Conservation (phyloP, 2,888 invertebrate genomes). For the Eristalis arbustorum region DNA sequence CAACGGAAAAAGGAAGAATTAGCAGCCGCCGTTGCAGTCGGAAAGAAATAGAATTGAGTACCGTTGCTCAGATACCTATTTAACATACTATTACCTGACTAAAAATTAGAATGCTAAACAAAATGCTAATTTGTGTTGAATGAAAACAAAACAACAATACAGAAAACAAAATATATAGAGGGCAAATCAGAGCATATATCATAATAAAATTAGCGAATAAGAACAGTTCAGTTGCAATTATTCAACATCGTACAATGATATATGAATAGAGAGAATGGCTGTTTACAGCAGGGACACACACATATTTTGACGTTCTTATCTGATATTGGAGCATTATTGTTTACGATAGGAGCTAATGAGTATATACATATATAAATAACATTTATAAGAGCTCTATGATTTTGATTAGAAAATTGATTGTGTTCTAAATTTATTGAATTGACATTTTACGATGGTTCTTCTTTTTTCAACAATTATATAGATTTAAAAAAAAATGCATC, state of each 20-base stretch:
- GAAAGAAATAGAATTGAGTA: conserved; percentile 17
- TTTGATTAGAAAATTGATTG: background rate
- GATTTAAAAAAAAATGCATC: background rate
- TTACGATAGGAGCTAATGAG: background rate
- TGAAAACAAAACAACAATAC: conserved; percentile 1
- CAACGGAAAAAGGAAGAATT: conserved; percentile 87
- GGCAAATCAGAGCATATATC: conserved; percentile 22
- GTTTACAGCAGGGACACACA: background rate
- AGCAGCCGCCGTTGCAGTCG: conserved; percentile 72
- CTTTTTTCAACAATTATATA: background rate
- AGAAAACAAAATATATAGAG: background rate
- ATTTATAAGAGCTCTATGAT: background rate
- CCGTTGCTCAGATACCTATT: conserved; percentile 7
- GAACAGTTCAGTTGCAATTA: conserved; percentile 33
- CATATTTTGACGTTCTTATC: background rate
- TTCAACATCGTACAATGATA: background rate
- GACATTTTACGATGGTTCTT: background rate
- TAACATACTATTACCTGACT: conserved; percentile 41
- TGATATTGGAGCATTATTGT: background rate
- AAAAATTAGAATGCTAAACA: conserved; percentile 37
- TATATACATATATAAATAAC: background rate
- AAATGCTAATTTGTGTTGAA: conserved; percentile 31
- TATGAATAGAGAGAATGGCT: background rate
- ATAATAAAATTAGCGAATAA: conserved; percentile 29
- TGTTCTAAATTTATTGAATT: background rate